Evolutionary conservation across 2,888 invertebrate species (phyloP).

Genomic region (Yponomeuta cagnagella): DNA sequence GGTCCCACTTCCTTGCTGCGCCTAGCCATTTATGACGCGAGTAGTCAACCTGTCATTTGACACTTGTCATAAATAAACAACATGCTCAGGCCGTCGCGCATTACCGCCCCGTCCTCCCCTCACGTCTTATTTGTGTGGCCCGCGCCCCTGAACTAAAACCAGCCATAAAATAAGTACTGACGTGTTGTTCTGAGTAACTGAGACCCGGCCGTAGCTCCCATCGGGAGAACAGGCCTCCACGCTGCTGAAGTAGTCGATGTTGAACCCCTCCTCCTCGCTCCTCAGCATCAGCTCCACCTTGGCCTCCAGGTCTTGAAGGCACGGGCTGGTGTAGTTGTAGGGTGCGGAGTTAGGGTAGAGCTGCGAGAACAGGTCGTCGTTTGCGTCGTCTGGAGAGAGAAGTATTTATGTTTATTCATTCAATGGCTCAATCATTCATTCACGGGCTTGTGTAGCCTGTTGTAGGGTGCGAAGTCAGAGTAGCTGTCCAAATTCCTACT

Average conservation of each 20-base stretch:
- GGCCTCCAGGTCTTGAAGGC: constrained; percentile 36
- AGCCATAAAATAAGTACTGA: constrained; percentile 29
- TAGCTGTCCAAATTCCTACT: too few species aligned
- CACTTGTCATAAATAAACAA: too few species aligned
- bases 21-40: too few species aligned
- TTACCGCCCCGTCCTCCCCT: too few species aligned
- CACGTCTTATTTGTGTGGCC: too few species aligned
- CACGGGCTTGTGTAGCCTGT: too few species aligned
- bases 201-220: constrained; percentile 46
- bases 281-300: constrained; percentile 34
- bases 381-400: constrained; percentile 39
- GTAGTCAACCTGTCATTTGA: too few species aligned
- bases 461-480: too few species aligned
- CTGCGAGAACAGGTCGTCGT: constrained; percentile 45
- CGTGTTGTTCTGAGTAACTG: constrained; percentile 38
- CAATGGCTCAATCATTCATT: too few species aligned
- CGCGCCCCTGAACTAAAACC: too few species aligned
- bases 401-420: not conserved
- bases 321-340: constrained; percentile 54
- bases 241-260: constrained; percentile 41
- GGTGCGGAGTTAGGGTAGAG: constrained; percentile 38
- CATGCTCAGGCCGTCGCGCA: too few species aligned
- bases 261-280: constrained; percentile 48
- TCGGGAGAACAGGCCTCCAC: constrained; percentile 51
- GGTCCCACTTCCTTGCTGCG: too few species aligned